Percentiles rank a stretch among this genome's conserved stretches.
Evolutionary conservation across 2,113 vertebrate genomes (phyloP).

Genomic region (Nibea coibor): DNA sequence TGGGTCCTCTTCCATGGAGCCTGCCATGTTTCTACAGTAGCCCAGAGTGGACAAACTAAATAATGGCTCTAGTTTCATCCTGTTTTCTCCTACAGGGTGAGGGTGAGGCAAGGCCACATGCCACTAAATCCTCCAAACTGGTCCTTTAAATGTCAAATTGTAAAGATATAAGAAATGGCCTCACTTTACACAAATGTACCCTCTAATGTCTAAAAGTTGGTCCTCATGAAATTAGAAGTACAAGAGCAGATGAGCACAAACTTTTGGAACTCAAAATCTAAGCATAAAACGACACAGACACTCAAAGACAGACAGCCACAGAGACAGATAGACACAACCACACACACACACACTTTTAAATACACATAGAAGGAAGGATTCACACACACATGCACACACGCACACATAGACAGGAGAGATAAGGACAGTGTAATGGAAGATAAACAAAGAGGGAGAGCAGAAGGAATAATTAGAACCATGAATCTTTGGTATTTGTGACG

Average conservation of each 20-base stretch:
- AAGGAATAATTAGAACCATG: constrained; percentile 71
- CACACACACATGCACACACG: neutral
- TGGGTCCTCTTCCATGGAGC: no score
- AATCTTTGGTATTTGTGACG: constrained; percentile 58
- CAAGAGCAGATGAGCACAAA: neutral
- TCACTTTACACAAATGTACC: neutral
- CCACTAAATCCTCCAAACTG: no score
- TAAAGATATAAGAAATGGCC: neutral
- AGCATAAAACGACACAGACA: neutral
- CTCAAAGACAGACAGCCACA: neutral
- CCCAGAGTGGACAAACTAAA: no score
- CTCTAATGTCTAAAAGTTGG: neutral
- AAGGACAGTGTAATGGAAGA: constrained; percentile 55
- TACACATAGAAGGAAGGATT: neutral
- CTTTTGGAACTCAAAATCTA: no score
- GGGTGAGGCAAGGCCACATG: no score
- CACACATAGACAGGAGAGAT: constrained; percentile 42
- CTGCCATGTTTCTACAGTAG: no score
- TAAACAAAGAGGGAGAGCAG: constrained; percentile 48
- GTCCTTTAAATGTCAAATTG: neutral
- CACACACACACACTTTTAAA: neutral
- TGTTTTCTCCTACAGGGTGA: no score
- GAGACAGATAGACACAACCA: neutral
- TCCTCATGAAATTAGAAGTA: neutral
- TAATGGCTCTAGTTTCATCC: no score